Evolutionary conservation across 1,140 invertebrate species (phyloP), one percentile per base, ranked within the genome.

Genomic region (Pseudomyrmex sp.): DNA sequence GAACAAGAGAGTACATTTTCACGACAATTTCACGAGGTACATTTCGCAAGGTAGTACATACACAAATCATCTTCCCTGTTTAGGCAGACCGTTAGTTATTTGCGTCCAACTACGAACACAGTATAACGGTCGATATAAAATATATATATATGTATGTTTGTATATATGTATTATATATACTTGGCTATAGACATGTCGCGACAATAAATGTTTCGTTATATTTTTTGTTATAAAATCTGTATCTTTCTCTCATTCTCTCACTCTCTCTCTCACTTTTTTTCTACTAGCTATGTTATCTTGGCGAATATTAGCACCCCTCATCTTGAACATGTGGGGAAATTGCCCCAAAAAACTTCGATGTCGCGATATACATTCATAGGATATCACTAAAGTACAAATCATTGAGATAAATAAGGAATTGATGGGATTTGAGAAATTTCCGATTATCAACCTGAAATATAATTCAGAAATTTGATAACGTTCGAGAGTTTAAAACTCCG

Each of bases 141-240:
- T 84, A 90, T 90, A 90, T 85, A 80, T 74, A 56, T 83, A 13
- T 62, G 18, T 89, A 83, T 82, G 65, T 52, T 23, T 83, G 20
- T 83, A 66, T 76, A 20, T 65, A 18, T 65, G n/a, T 26, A 18
- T 2, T 68, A 18, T 69, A 69, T 69, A 70, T 83, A 76, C 52
- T 87, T 87, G 75, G 20, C 75, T 89, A 90, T 62, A 85, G 86
- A 87, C 76, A 88, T 82, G 89, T 77, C 84, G 88, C 80, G 77
- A 86, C 88, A 68, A 86, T 90, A 88, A 83, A 88, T 87, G 88
- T 90, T 85, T 88, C 77, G 26, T 80, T 79, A 88, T 82, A 90
- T 87, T 72, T 86, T 86, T 84, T 77, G 23, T 86, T 91, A 91
- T 90, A 91, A 90, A 91, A 91, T 89, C 74, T 88, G 35, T 79